These are phyloP conservation scores for Masnerella sp. DNA, from an alignment of 2,888 invertebrate species.

Conservation along the genomic window DNA sequence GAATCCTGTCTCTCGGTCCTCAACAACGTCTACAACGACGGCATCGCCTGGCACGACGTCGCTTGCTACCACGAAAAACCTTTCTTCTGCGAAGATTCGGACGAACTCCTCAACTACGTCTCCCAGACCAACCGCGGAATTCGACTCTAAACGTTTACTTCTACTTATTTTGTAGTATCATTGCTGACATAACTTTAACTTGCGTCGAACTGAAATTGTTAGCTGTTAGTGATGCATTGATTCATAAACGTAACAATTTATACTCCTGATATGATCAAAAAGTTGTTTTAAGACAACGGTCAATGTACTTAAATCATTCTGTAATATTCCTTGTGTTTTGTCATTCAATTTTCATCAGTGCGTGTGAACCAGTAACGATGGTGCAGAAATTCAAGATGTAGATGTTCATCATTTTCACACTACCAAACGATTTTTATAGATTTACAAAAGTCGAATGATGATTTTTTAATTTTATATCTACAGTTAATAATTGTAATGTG, in stretches of 20 bases:
- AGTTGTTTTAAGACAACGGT: no score
- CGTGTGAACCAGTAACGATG: slow-evolving; percentile 2
- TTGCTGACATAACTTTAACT: slow-evolving; percentile 29
- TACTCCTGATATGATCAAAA: no score
- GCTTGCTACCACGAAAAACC: slow-evolving; percentile 96
- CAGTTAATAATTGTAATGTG: slow-evolving; percentile 66
- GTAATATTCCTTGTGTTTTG: no score
- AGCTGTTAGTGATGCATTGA: slow-evolving; percentile 11
- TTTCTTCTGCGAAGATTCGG: slow-evolving; percentile 93
- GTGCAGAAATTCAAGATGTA: slow-evolving; percentile 16
- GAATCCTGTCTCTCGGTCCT: slow-evolving; percentile 92
- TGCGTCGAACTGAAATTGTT: slow-evolving; percentile 43
- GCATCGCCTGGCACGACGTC: slow-evolving; percentile 96
- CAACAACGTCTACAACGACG: slow-evolving; percentile 95
- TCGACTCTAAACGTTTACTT: slow-evolving; percentile 82
- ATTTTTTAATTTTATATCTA: slow-evolving; percentile 66
- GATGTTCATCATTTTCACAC: slow-evolving; percentile 28
- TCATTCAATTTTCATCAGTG: slow-evolving; percentile 15
- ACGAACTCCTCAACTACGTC: slow-evolving; percentile 91
- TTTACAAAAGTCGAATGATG: slow-evolving; percentile 57
- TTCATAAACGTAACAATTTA: no score
- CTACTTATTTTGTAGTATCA: slow-evolving; percentile 37
- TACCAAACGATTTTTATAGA: slow-evolving; percentile 61
- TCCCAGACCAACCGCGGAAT: slow-evolving; percentile 90
- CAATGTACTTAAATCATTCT: no score